Evolutionary conservation across 2,113 vertebrate species (phyloP).

Genomic region (Cinclus mexicanus): DNA sequence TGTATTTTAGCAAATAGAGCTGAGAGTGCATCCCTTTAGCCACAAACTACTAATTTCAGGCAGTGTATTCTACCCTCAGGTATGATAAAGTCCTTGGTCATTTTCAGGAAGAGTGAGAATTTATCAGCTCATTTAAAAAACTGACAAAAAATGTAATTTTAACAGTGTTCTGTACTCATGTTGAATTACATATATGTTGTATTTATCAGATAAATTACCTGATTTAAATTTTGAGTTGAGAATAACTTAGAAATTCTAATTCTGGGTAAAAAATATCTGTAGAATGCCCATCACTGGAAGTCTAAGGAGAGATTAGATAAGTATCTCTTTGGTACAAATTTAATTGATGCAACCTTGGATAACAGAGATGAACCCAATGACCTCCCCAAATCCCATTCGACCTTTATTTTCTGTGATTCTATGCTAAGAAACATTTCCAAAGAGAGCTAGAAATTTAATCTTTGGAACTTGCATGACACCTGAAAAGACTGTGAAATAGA

Average conservation of each 20-base stretch:
- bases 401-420: not conserved
- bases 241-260: not conserved
- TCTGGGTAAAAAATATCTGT: not conserved
- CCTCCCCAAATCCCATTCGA: not conserved
- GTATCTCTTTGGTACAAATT: not conserved
- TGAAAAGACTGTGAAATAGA: not conserved
- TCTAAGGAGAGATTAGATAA: not conserved
- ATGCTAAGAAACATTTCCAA: not conserved
- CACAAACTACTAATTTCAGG: not conserved
- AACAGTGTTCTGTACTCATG: not conserved
- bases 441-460: not conserved
- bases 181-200: fast-evolving
- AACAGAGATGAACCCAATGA: not conserved
- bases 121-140: not conserved
- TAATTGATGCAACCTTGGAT: not conserved
- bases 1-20: not conserved
- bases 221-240: not conserved
- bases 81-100: not conserved
- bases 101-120: not conserved
- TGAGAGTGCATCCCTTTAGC: not conserved
- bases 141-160: not conserved
- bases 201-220: not conserved
- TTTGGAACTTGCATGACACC: not conserved
- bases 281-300: not conserved
- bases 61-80: not conserved